phyloP scores from a whole-genome alignment of 1,140 invertebrate genomes.

The Aphidius gifuensis region DNA sequence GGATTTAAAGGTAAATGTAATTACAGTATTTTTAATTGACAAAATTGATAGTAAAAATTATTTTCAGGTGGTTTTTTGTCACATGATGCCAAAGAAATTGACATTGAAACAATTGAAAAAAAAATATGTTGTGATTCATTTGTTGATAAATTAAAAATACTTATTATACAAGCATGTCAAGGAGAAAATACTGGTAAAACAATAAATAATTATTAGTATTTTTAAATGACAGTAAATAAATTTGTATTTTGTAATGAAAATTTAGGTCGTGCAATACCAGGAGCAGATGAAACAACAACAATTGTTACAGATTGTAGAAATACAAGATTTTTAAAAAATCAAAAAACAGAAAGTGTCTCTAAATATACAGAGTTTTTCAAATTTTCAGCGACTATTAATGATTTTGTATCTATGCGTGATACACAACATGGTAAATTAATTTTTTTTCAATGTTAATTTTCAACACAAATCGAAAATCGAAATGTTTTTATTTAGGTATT shows the following conservation, averaged over 20 bases:
- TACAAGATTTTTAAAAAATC: not conserved
- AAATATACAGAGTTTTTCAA: not conserved
- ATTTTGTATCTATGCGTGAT: slow-evolving; percentile 6
- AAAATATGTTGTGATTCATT: not conserved
- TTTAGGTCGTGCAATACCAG: not conserved
- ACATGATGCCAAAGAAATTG: slow-evolving; percentile 1
- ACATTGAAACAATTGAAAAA: slow-evolving; percentile 6
- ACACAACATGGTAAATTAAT: slow-evolving; percentile 1
- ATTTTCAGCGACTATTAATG: slow-evolving; percentile 16
- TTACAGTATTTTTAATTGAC: not conserved
- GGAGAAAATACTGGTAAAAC: not conserved
- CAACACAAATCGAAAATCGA: not conserved
- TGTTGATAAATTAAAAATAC: slow-evolving; percentile 5
- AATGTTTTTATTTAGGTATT: not conserved
- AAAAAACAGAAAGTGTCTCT: not conserved
- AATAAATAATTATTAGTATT: not conserved
- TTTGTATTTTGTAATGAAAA: not conserved
- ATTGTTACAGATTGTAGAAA: not conserved
- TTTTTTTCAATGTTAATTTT: no score
- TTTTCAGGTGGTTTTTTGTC: slow-evolving; percentile 13
- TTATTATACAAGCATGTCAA: slow-evolving; percentile 21
- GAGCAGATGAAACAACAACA: not conserved
- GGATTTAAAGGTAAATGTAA: not conserved
- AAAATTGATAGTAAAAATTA: not conserved
- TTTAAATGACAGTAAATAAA: not conserved